Evolutionary conservation across 2,113 vertebrate genomes (phyloP), one percentile per base, ranked within the genome.

Genomic region (Dasyurus viverrinus): DNA sequence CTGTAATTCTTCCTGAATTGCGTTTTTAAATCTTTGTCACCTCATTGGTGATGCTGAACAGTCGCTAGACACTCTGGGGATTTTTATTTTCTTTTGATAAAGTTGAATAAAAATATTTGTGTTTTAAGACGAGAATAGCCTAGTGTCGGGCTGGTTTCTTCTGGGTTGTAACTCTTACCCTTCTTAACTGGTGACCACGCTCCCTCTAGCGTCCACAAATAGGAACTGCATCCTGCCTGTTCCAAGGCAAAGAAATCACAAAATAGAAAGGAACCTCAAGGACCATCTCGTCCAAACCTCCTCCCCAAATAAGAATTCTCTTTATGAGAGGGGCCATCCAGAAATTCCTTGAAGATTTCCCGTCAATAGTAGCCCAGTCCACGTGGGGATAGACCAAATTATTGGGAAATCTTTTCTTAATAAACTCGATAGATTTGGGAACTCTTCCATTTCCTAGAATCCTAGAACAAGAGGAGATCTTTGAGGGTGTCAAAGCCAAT

Each of bases 101-200:
- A 95, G 53, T 89, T 57, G 90, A 94, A 26, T 50, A 60, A 57
- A 93, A 46, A 36, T 16, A 48, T 50, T 57, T 89, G 52, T 93
- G 42, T 95, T 95, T 92, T 60, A 94, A 95, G 93, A 93, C 90
- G 90, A 53, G 84, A 90, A 91, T 95, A 68, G n/a, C 53, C 48
- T 46, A 14, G 8, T 54, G 46, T 25, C 90, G 95, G 90, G 54
- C 46, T 93, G 68, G 53, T 46, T 25, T 92, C 76, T 92, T 53
- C 93, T 89, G 48, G 36, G 12, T 30, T 90, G 91, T 94, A 55
- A 68, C 92, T 26, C 42, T 91, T 93, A 92, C 24, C 52, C 94
- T 95, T 96, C 93, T 91, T 68, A 48, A 92, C 92, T 89, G 92
- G 91, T 76, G 8, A 36, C 68, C 36, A 60, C 54, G 52, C 46